phyloP scores from a whole-genome alignment of 2,797 vertebrate species.

The Anomalospiza imberbis region DNA sequence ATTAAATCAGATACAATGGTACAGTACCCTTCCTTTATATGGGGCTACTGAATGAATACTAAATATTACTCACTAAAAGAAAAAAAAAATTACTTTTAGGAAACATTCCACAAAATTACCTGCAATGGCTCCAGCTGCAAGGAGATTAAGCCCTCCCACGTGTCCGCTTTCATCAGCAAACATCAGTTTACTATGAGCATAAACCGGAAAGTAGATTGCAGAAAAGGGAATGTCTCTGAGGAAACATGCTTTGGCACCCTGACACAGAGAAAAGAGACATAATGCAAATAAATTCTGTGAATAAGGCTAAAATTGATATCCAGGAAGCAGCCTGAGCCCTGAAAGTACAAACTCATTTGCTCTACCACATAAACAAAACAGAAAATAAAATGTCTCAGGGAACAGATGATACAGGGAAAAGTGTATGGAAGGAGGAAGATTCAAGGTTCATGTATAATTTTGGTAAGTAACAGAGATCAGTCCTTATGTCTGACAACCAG shows the following conservation, averaged over 20 bases:
- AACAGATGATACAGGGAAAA: not conserved
- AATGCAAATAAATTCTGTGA: conserved; percentile 36
- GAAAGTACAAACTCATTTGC: not conserved
- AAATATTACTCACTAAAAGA: conserved; percentile 33
- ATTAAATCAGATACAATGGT: conserved; percentile 75
- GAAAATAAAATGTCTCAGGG: not conserved
- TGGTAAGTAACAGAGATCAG: not conserved
- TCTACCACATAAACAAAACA: not conserved
- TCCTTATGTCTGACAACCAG: not conserved
- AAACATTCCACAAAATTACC: conserved; percentile 76
- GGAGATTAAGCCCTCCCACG: conserved; percentile 88
- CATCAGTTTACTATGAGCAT: conserved; percentile 88
- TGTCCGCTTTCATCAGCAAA: conserved; percentile 87
- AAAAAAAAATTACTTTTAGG: conserved; percentile 30
- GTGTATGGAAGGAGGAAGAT: not conserved
- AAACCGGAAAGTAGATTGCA: conserved; percentile 97
- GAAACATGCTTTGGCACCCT: conserved; percentile 99
- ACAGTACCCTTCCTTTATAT: conserved; percentile 67
- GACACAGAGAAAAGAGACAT: conserved; percentile 49
- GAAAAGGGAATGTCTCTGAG: conserved; percentile 99
- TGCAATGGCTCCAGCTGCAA: conserved; percentile 93
- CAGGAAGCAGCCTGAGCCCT: not conserved
- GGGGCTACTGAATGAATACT: conserved; percentile 64
- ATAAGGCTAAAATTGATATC: not conserved
- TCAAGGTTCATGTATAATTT: not conserved